Base-by-base conservation (phyloP, 1,140 invertebrate species). In the Hestina assimilis region DNA sequence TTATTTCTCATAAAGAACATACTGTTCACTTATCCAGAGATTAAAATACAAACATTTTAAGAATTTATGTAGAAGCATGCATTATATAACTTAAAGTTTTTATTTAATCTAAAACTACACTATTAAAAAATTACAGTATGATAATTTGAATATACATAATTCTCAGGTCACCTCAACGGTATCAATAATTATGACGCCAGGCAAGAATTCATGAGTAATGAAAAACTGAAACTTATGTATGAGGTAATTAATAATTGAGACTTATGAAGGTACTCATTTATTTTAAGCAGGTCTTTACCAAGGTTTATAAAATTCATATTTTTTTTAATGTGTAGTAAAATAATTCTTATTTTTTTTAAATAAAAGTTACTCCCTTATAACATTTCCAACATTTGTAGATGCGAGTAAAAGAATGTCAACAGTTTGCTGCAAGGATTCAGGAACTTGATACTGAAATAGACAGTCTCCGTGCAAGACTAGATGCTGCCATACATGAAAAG, bases 401-500 rank as follows among this genome's bases (percentile, higher is more conserved):
- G 62, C 61, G 86, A 9, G 65, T 88, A 4, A 82, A 83, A 51
- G 88, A 89, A 69, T 87, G 85, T 29, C 74, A 89, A 51, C 72
- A 86, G 21, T 52, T 86, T 33, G 82, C 80, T 9, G 52, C 64
- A 15, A 73, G 89, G 59, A 72, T 83, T 41, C 72, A 88, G 48
- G 80, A 83, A 12, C 50, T 84, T 12, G 87, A 73, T 21, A 79
- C 47, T 46, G 81, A 81, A 35, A 75, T 74, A 17, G 77, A 77
- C 54, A 77, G 29, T 69, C 73, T 89, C 0, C 77, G 89, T 7
- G 90, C 85, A 15, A 70, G 88, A 6, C 68, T 91, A 0, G 72
- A 78, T 0, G 87, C 90, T 3, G 75, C 89, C 3, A 69, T 90
- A 29, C 89, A 85, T 20, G 91, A 92, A 35, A 79, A 87, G 29